phyloP scores from a whole-genome alignment of 2,888 invertebrate species.

The Dyspetes luteomarginatus region DNA sequence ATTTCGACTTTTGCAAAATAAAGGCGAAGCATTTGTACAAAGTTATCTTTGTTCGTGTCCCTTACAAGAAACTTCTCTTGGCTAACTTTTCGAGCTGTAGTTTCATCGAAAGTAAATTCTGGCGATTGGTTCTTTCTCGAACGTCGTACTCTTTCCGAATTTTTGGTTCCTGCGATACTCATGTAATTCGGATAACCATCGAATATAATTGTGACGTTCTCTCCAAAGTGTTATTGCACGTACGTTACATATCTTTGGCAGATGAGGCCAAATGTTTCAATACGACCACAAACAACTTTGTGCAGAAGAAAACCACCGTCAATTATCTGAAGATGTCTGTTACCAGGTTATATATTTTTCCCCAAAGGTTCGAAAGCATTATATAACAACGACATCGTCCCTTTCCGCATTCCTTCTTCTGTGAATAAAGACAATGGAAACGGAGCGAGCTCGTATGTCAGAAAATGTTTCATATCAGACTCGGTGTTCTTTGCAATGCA shows the following conservation, averaged over 20 bases:
- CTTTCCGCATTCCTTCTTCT: conserved; percentile 61
- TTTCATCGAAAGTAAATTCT: conserved; percentile 65
- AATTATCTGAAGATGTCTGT: background rate
- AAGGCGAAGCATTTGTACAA: conserved; percentile 65
- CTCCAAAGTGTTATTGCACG: conserved; percentile 8
- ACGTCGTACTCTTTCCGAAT: conserved; percentile 54
- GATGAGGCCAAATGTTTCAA: conserved; percentile 20
- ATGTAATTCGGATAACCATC: conserved; percentile 12
- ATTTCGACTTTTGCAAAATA: conserved; percentile 36
- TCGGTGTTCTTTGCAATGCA: conserved; percentile 42
- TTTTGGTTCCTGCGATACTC: conserved; percentile 10
- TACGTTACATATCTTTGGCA: conserved; percentile 11
- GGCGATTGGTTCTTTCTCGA: conserved; percentile 46
- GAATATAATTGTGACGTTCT: conserved; percentile 4
- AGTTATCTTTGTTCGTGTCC: conserved; percentile 65
- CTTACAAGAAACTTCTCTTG: conserved; percentile 71
- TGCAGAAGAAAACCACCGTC: conserved; percentile 37
- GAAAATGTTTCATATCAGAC: conserved; percentile 41
- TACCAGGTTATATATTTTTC: background rate
- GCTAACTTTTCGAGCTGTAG: conserved; percentile 46
- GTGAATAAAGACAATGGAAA: conserved; percentile 60
- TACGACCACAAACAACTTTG: conserved; percentile 36
- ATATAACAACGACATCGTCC: conserved; percentile 57
- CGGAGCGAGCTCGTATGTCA: conserved; percentile 58
- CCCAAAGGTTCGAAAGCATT: conserved; percentile 69